Percentiles rank a stretch among this genome's conserved stretches.
phyloP scores from a whole-genome alignment of 2,113 vertebrate species.

The Nipponia nippon region DNA sequence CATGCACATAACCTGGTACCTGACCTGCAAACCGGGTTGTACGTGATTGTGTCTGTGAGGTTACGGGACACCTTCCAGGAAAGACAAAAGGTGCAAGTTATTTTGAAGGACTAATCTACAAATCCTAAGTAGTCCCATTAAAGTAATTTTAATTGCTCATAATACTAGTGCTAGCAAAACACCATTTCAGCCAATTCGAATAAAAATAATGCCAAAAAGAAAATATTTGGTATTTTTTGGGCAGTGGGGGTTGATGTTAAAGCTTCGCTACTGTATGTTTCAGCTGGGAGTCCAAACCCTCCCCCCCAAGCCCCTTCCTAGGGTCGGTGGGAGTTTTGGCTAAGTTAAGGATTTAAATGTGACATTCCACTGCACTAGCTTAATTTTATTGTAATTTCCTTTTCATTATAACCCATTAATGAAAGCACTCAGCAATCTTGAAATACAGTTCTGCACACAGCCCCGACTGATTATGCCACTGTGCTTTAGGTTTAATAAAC shows the following conservation, averaged over 20 bases:
- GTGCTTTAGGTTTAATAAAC: accelerated
- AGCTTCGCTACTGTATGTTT: accelerated
- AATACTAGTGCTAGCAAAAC: background rate
- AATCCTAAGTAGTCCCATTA: background rate
- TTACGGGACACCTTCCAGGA: background rate
- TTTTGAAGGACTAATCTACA: background rate
- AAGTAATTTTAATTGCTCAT: too few species aligned
- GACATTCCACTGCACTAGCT: background rate
- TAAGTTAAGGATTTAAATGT: too few species aligned
- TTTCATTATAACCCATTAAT: background rate
- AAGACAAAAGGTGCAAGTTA: background rate
- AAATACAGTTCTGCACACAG: background rate
- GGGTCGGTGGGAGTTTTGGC: background rate
- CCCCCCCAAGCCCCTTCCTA: background rate
- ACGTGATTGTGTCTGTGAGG: background rate
- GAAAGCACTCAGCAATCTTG: background rate
- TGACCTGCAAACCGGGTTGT: background rate
- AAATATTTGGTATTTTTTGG: background rate
- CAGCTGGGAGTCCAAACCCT: background rate
- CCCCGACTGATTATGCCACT: accelerated
- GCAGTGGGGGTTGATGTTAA: too few species aligned
- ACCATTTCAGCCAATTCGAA: background rate
- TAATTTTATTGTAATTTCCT: background rate
- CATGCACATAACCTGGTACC: too few species aligned
- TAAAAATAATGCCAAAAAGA: background rate